A percentile compares a stretch with the other conserved stretches of the same genome.
Evolutionary conservation across 1,140 invertebrate genomes (phyloP).

Genomic region (Trissolcus basalis): DNA sequence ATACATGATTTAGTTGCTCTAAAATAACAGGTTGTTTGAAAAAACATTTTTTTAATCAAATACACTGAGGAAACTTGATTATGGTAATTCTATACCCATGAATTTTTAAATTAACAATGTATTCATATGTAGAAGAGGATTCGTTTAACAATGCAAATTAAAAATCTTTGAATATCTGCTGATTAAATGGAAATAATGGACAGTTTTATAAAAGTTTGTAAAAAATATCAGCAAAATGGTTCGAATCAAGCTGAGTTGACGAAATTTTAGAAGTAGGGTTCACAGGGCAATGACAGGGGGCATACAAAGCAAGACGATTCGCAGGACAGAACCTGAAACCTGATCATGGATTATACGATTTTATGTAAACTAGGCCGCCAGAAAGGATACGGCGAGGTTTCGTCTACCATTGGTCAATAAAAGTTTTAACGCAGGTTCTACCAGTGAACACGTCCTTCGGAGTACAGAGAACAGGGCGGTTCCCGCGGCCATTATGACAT

Average conservation of each 20-base stretch:
- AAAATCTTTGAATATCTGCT: too few relatives aligned
- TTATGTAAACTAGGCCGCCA: constrained; percentile 54
- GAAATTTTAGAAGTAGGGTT: constrained; percentile 61
- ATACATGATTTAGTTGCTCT: too few relatives aligned
- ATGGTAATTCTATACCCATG: too few relatives aligned
- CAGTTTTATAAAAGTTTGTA: neutral
- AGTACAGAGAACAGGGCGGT: constrained; percentile 67
- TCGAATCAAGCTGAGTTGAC: constrained; percentile 45
- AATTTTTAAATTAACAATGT: too few relatives aligned
- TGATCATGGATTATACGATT: constrained; percentile 68
- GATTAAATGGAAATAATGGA: neutral
- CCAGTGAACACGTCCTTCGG: constrained; percentile 70
- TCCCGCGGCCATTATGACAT: constrained; percentile 72
- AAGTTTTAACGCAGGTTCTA: constrained; percentile 71
- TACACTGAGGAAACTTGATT: too few relatives aligned
- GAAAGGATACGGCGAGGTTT: constrained; percentile 63
- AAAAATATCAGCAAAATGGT: constrained; percentile 2
- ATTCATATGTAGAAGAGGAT: too few relatives aligned
- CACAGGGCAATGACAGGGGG: constrained; percentile 62
- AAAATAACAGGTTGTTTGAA: too few relatives aligned
- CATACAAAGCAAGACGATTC: constrained; percentile 61
- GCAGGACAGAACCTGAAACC: constrained; percentile 53
- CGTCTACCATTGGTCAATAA: constrained; percentile 70
- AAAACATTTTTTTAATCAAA: too few relatives aligned
- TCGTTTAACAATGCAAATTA: too few relatives aligned